These are phyloP conservation scores for Sanderia malayensis DNA, from an alignment of 30 jellyfish, hydroid and myxozoan species.

Conservation along the genomic window DNA sequence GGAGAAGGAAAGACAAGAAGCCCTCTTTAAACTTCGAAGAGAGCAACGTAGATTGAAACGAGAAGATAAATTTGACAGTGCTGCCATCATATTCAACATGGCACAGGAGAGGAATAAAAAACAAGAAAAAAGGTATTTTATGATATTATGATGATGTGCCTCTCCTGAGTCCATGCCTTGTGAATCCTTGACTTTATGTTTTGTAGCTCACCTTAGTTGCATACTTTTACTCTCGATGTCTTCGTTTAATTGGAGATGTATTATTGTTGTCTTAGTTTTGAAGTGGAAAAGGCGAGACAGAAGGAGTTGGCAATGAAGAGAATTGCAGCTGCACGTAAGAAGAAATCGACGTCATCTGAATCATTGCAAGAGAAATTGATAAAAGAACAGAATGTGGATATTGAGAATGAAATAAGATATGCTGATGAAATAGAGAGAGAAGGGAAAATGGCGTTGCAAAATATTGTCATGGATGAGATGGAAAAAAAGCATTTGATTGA, in stretches of 20 bases:
- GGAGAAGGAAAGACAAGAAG: constrained; percentile 85
- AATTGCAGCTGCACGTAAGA: constrained; percentile 67
- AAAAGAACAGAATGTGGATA: constrained; percentile 58
- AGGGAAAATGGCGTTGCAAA: constrained; percentile 80
- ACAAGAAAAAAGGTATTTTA: constrained; percentile 60
- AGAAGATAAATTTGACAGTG: constrained; percentile 90
- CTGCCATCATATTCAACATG: constrained; percentile 71
- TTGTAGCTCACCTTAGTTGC: too few relatives aligned
- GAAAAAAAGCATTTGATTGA: constrained; percentile 84
- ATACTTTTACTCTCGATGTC: too few relatives aligned
- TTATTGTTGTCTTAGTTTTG: constrained; percentile 39
- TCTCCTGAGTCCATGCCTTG: too few relatives aligned
- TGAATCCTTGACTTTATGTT: too few relatives aligned
- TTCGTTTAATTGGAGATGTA: too few relatives aligned
- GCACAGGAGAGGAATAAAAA: constrained; percentile 63
- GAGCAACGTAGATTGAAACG: constrained; percentile 66
- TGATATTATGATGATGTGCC: too few relatives aligned
- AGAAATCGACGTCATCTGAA: constrained; percentile 25
- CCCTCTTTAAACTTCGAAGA: constrained; percentile 65
- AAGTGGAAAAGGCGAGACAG: constrained; percentile 88
- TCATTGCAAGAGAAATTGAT: constrained; percentile 38
- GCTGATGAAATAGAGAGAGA: constrained; percentile 79
- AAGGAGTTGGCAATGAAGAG: constrained; percentile 90
- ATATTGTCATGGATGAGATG: constrained; percentile 70
- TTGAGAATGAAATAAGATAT: constrained; percentile 62